phyloP scores from a whole-genome alignment of 2,113 vertebrate species.

The Nannobrachium achirus region DNA sequence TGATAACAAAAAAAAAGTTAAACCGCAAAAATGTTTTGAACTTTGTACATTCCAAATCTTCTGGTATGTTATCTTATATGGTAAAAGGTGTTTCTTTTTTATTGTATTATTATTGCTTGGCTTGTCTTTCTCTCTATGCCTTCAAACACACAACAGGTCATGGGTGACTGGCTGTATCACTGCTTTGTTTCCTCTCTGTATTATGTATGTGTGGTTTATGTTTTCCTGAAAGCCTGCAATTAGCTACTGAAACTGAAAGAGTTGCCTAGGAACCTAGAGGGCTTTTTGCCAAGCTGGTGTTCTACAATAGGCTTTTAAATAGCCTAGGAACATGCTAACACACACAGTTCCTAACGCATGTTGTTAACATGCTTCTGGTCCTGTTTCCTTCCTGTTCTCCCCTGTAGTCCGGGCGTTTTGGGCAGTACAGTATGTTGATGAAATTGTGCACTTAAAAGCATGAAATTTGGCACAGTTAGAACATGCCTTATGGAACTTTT shows the following conservation, averaged over 20 bases:
- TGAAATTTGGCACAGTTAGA: too few species aligned
- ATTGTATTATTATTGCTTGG: constrained; percentile 24
- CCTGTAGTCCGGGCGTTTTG: too few species aligned
- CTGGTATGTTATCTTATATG: background rate
- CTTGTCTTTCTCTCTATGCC: constrained; percentile 35
- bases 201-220: constrained; percentile 58
- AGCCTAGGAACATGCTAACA: too few species aligned
- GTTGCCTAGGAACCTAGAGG: constrained; percentile 66
- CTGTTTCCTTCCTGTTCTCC: too few species aligned
- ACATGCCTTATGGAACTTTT: too few species aligned
- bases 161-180: constrained; percentile 56
- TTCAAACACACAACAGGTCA: constrained; percentile 47
- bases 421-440: too few species aligned
- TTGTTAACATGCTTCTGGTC: constrained; percentile 59
- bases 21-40: background rate
- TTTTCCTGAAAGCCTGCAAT: constrained; percentile 62
- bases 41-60: background rate
- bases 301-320: constrained; percentile 22
- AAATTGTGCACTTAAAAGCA: too few species aligned
- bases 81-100: background rate
- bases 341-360: too few species aligned
- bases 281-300: constrained; percentile 53
- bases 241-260: constrained; percentile 57
- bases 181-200: constrained; percentile 57
- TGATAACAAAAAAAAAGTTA: too few species aligned